A percentile compares a stretch with the other conserved stretches of the same genome.
phyloP scores from a whole-genome alignment of 2,888 invertebrate genomes.

The Keiferia lycopersicella region DNA sequence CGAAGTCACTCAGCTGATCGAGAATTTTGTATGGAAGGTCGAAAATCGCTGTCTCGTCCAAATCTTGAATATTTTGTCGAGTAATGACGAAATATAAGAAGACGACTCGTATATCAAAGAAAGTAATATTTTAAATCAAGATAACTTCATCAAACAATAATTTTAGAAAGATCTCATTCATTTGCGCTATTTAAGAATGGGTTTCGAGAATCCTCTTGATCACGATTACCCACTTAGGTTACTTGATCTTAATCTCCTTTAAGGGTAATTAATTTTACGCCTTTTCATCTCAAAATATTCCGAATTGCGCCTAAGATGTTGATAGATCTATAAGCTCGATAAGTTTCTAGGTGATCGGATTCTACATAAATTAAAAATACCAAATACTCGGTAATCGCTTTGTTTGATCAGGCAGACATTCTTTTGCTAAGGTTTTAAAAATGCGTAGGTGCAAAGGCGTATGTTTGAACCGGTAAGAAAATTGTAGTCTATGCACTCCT shows the following conservation, averaged over 20 bases:
- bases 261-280: constrained; percentile 1
- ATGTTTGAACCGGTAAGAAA: background rate
- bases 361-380: constrained; percentile 19
- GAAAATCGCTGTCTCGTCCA: too few relatives aligned
- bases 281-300: constrained; percentile 7
- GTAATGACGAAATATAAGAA: too few relatives aligned
- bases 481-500: too few relatives aligned
- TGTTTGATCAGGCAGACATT: constrained; percentile 19
- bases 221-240: background rate
- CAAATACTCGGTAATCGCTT: constrained; percentile 20
- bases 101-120: too few relatives aligned
- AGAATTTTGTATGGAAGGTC: too few relatives aligned
- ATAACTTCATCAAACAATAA: too few relatives aligned
- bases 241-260: background rate
- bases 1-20: too few relatives aligned
- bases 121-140: too few relatives aligned
- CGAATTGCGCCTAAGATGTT: background rate
- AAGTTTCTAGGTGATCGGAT: background rate
- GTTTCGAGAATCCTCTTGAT: background rate
- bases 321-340: background rate
- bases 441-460: background rate
- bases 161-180: too few relatives aligned
- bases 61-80: too few relatives aligned
- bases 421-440: too few relatives aligned
- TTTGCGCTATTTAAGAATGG: too few relatives aligned